Conservation (phyloP, 2,113 vertebrate genomes). For the Acanthisitta chloris region DNA sequence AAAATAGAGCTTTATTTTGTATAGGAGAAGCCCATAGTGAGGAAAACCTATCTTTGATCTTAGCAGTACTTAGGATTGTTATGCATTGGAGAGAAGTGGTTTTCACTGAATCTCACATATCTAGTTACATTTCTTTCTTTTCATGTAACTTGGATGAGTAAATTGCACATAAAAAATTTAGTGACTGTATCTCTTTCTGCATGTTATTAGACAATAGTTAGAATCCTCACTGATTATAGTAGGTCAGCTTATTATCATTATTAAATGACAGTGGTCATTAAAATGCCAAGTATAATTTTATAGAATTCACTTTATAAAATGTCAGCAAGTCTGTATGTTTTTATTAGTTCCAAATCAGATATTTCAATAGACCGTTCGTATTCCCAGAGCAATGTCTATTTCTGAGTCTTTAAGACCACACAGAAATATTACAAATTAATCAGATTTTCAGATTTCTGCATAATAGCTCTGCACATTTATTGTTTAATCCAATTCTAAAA, state of each 20-base stretch:
- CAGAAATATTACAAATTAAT: slow-evolving; percentile 79
- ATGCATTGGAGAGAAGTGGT: not conserved
- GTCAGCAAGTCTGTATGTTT: slow-evolving; percentile 75
- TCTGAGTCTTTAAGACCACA: slow-evolving; percentile 57
- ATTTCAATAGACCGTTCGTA: slow-evolving; percentile 75
- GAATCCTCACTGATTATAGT: not conserved
- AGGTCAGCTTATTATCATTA: slow-evolving; percentile 54
- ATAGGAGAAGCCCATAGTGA: not conserved
- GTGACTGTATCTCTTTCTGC: not conserved
- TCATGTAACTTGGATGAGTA: slow-evolving; percentile 6
- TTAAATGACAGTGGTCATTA: slow-evolving; percentile 70
- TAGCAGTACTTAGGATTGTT: not conserved
- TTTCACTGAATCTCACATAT: not conserved
- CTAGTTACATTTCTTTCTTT: not conserved
- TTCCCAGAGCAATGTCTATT: slow-evolving; percentile 68
- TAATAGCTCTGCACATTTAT: slow-evolving; percentile 74
- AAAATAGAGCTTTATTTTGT: not conserved
- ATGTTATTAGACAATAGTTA: slow-evolving; percentile 20
- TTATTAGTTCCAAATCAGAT: slow-evolving; percentile 78
- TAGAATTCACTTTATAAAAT: slow-evolving; percentile 75
- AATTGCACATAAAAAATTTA: slow-evolving; percentile 41
- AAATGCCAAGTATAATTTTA: slow-evolving; percentile 72
- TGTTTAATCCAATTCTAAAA: slow-evolving; percentile 78
- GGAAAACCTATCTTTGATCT: not conserved
- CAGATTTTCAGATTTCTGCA: slow-evolving; percentile 77